Percentiles rank a stretch among this genome's conserved stretches.
Evolutionary conservation across 2,113 vertebrate species (phyloP).

Genomic region (Gobiocypris rarus): DNA sequence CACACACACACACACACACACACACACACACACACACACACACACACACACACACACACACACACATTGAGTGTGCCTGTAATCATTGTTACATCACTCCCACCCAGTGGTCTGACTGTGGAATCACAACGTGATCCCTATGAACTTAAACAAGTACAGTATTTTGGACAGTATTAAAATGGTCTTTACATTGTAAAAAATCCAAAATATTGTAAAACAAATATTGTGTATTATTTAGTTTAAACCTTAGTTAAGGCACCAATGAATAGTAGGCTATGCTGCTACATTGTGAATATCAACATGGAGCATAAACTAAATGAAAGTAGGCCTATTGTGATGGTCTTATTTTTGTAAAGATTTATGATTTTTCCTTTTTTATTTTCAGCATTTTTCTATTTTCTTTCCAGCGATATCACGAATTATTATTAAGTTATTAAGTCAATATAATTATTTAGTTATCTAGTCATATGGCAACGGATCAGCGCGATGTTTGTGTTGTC

Average conservation of each 20-base stretch:
- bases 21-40: too few species aligned
- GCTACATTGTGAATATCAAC: background rate
- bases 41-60: background rate
- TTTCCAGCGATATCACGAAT: too few species aligned
- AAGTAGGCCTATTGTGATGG: too few species aligned
- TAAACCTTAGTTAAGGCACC: background rate
- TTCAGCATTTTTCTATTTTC: too few species aligned
- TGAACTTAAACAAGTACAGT: background rate
- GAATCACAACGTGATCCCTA: constrained; percentile 18
- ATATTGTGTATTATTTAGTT: background rate
- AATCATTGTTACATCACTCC: constrained; percentile 40
- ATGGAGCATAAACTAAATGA: background rate
- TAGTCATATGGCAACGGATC: background rate
- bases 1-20: background rate
- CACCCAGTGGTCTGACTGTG: constrained; percentile 43
- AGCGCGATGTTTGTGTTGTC: background rate
- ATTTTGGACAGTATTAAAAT: background rate
- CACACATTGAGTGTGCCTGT: background rate
- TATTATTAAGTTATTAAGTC: too few species aligned
- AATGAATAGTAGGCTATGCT: background rate
- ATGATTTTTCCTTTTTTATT: too few species aligned
- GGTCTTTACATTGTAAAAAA: background rate
- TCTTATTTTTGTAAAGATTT: too few species aligned
- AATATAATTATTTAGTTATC: too few species aligned
- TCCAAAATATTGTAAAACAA: too few species aligned